Base-by-base conservation (phyloP, 2,113 vertebrate species). In the Alectura lathami region DNA sequence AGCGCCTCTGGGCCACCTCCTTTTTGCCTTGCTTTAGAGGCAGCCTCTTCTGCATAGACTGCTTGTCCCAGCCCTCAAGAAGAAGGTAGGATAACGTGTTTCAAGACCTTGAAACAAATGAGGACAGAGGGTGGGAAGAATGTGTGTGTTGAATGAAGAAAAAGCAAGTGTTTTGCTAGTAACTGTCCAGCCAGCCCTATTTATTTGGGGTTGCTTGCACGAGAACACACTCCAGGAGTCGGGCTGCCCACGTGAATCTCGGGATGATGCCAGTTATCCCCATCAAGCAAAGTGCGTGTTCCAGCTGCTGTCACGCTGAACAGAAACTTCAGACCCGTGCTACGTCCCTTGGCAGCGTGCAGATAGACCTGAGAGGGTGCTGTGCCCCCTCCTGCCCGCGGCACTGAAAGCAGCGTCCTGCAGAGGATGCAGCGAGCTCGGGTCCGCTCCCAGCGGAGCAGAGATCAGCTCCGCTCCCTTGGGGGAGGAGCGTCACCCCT, bases 371-470 rank as follows among this genome's bases (percentile, higher is more conserved):
- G n/a, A 47, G 82, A 60, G 64, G 82, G 48, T 40, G 66, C 27
- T 24, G 32, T 75, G 6, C 69, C 83, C 11, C 24, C 38, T 72
- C 48, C 36, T 72, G 69, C 29, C 14, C 21, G 20, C 27, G 75
- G 77, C 69, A 59, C 63, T 47, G 75, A 73, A 86, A 93, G 32
- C 32, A 34, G 50, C n/a, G 72, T 83, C 86, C 76, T 83, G 67
- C 21, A 30, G 84, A 40, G 60, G 60, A 32, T 56, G n/a, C 16
- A 73, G 78, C 2, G 59, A 93, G 83, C 76, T n/a, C 64, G 78
- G 88, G 48, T 91, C 94, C 91, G 70, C 76, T 64, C 91, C 89
- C 84, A 72, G 84, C 63, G 89, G 68, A 95, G 79, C 70, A 77
- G 72, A 86, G 90, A 94, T 89, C 83, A 78, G 48, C 68, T 38